Conservation (phyloP, 2,797 vertebrate species). For the Sebastes variabilis region DNA sequence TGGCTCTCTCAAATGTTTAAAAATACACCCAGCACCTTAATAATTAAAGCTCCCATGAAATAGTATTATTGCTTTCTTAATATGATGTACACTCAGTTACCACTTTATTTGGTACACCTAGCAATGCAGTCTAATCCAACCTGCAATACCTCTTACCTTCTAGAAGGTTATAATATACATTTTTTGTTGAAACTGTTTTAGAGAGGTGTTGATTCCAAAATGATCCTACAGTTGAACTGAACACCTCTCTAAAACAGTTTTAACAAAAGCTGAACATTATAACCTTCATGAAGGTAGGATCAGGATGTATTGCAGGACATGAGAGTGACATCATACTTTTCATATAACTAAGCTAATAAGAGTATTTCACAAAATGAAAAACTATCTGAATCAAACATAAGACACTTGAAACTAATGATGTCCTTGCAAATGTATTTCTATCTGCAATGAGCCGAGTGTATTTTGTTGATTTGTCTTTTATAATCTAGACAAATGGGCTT, state of each 20-base stretch:
- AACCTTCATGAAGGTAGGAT: background rate
- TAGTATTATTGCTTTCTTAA: background rate
- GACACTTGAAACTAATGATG: background rate
- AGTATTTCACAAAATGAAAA: background rate
- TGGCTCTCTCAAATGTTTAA: background rate
- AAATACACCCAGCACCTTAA: background rate
- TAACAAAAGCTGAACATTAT: background rate
- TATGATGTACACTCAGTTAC: too few relatives aligned
- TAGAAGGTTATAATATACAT: too few relatives aligned
- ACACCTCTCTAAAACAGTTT: background rate
- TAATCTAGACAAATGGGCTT: conserved; percentile 86
- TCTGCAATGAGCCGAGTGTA: background rate
- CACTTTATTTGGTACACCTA: too few relatives aligned
- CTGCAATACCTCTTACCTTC: too few relatives aligned
- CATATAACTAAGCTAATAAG: too few relatives aligned
- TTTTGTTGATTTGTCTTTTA: conserved; percentile 11
- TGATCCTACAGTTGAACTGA: too few relatives aligned
- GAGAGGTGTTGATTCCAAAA: too few relatives aligned
- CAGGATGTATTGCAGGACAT: background rate
- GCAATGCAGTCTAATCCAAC: too few relatives aligned
- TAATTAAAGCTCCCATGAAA: background rate
- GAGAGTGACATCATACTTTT: background rate
- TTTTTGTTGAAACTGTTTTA: too few relatives aligned
- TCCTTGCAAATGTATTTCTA: background rate
- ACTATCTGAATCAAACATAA: background rate